Evolutionary conservation across 1,140 invertebrate species (phyloP), one percentile per base, ranked within the genome.

Genomic region (Littorina saxatilis): DNA sequence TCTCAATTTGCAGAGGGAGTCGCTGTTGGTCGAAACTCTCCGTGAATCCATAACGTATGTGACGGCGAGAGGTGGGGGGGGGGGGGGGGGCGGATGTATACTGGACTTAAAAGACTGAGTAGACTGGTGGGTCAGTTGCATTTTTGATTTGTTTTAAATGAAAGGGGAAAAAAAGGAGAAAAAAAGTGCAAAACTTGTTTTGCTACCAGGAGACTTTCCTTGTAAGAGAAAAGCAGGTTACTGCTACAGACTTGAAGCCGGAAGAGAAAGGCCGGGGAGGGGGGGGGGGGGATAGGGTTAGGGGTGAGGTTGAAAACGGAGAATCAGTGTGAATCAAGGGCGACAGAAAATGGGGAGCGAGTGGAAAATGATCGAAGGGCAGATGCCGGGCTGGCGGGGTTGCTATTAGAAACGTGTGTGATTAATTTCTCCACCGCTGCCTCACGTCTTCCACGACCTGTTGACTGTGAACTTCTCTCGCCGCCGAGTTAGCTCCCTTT

Each of bases 331-430:
- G 27, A 27, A 63, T 11, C 11, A 27, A 63, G n/a, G 15, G 55
- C 0, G 61, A 63, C 43, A 47, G 29, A 63, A 63, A 27, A 63
- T 32, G 7, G 27, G 61, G 27, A 32, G 1, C 0, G 29, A 63
- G 61, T 63, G 1, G 61, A 63, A 7, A 63, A 63, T 63, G 61
- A 63, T 63, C n/a, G 61, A 32, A 27, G 27, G 27, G 9, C 61
- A 63, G 61, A 63, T 63, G 61, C 61, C 61, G 61, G 0, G 61
- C 29, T 32, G 61, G 1, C 61, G 61, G 61, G 55, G 61, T 32
- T 63, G 61, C 61, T 63, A 32, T 63, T 63, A 63, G 61, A 63
- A 63, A 63, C 61, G 61, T 35, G 61, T 63, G 61, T 63, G 61
- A 63, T 63, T 63, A 63, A 63, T 63, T 63, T 32, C 27, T 32